A percentile compares a stretch with the other conserved stretches of the same genome.
These are phyloP conservation scores for Lasioglossum oenotherae DNA, from an alignment of 2,888 invertebrate species.

Conservation along the genomic window DNA sequence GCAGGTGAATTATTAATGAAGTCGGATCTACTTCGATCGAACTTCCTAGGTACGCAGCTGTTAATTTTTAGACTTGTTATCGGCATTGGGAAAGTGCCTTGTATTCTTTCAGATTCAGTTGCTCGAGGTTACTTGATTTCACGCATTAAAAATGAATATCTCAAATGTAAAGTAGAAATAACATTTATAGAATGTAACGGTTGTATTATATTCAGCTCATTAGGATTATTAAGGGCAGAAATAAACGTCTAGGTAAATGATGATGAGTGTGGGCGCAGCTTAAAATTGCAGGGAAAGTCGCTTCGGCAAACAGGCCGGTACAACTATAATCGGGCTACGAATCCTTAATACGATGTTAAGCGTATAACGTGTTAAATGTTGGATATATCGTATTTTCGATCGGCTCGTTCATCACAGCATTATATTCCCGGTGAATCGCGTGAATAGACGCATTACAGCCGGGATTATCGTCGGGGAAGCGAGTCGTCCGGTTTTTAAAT, in stretches of 20 bases:
- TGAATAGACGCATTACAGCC: conserved; percentile 17
- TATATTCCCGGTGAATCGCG: conserved; percentile 17
- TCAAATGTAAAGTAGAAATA: not conserved
- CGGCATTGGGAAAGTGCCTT: not conserved
- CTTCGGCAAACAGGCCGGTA: not conserved
- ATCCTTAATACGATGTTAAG: conserved; percentile 1
- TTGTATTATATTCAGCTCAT: too few species aligned
- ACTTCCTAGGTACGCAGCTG: not conserved
- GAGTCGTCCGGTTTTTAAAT: conserved; percentile 17
- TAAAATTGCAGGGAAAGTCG: not conserved
- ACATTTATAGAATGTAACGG: not conserved
- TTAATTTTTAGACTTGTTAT: not conserved
- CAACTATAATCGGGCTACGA: not conserved
- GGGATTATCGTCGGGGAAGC: conserved; percentile 28
- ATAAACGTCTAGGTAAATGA: too few species aligned
- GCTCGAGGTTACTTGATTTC: not conserved
- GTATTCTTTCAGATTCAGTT: not conserved
- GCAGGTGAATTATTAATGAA: not conserved
- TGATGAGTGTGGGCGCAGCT: not conserved
- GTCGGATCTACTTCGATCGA: not conserved
- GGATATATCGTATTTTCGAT: conserved; percentile 40
- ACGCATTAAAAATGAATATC: not conserved
- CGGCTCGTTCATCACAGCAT: conserved; percentile 23
- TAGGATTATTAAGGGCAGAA: too few species aligned
- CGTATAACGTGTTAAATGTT: conserved; percentile 18